Conservation (phyloP, 2,113 vertebrate genomes). For the Daphoenositta chrysoptera region DNA sequence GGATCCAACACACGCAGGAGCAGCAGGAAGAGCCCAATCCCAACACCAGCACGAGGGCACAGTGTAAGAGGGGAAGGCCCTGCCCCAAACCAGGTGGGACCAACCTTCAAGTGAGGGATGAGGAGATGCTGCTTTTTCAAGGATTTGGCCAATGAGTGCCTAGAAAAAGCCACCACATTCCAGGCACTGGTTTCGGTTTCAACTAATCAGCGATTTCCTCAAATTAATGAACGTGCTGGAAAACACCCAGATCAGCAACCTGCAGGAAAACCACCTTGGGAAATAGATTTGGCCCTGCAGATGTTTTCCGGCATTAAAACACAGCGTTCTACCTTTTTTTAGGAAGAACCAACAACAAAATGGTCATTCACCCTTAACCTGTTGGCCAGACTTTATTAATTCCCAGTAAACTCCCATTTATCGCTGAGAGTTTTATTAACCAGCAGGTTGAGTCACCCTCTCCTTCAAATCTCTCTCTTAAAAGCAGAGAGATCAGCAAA, state of each 20-base stretch:
- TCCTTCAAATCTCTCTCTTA: background rate
- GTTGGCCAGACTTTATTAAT: background rate
- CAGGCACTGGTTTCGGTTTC: background rate
- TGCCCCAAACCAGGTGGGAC: background rate
- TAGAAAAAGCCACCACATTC: background rate
- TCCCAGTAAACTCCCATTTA: background rate
- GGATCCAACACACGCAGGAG: rapidly evolving
- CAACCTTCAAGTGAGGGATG: background rate
- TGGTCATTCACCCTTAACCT: background rate
- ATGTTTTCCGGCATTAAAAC: background rate
- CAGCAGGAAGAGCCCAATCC: background rate
- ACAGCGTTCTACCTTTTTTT: rapidly evolving
- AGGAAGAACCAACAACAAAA: background rate
- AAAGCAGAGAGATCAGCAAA: background rate
- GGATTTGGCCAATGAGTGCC: background rate
- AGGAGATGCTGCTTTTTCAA: background rate
- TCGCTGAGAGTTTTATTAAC: background rate
- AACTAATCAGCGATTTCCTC: background rate
- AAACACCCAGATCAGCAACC: background rate
- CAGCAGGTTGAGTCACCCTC: background rate
- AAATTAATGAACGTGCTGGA: background rate
- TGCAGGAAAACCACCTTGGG: background rate
- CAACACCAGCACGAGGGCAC: background rate
- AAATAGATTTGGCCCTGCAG: background rate
- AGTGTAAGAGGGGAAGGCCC: background rate